A percentile compares a stretch with the other conserved stretches of the same genome.
Evolutionary conservation across 2,888 invertebrate genomes (phyloP).

Genomic region (Nomada lathburiana): DNA sequence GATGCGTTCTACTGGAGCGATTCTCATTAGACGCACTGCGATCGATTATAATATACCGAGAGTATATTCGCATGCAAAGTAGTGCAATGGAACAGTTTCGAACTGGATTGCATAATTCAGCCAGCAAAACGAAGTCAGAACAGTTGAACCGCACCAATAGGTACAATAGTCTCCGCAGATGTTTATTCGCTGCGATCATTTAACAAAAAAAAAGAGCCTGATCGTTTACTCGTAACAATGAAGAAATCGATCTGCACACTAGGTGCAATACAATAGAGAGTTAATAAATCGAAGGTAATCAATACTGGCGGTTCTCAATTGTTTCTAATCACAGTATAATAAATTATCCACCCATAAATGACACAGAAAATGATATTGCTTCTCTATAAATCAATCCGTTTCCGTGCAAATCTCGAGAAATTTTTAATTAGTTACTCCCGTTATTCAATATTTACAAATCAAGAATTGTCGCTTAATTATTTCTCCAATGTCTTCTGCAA

Average conservation of each 20-base stretch:
- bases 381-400: not conserved
- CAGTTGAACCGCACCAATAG: slow-evolving; percentile 37
- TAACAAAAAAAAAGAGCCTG: slow-evolving; percentile 12
- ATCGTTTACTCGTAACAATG: slow-evolving; percentile 40
- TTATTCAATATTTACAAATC: not conserved
- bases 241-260: slow-evolving; percentile 34
- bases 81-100: not conserved
- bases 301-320: slow-evolving; percentile 47
- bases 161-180: slow-evolving; percentile 31
- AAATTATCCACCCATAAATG: not conserved
- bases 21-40: not conserved
- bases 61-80: too few relatives aligned
- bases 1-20: too few relatives aligned
- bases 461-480: not conserved
- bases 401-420: not conserved
- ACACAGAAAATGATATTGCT: not conserved
- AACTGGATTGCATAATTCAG: slow-evolving; percentile 27
- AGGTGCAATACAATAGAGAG: slow-evolving; percentile 33
- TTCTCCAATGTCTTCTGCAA: not conserved
- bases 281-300: slow-evolving; percentile 48
- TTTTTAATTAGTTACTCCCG: not conserved
- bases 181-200: slow-evolving; percentile 9
- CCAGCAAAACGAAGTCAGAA: slow-evolving; percentile 15
- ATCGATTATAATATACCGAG: too few relatives aligned
- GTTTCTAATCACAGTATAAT: not conserved